Percentiles rank a stretch among this genome's conserved stretches.
Conservation (phyloP, 2,113 vertebrate genomes). For the Archocentrus centrarchus region DNA sequence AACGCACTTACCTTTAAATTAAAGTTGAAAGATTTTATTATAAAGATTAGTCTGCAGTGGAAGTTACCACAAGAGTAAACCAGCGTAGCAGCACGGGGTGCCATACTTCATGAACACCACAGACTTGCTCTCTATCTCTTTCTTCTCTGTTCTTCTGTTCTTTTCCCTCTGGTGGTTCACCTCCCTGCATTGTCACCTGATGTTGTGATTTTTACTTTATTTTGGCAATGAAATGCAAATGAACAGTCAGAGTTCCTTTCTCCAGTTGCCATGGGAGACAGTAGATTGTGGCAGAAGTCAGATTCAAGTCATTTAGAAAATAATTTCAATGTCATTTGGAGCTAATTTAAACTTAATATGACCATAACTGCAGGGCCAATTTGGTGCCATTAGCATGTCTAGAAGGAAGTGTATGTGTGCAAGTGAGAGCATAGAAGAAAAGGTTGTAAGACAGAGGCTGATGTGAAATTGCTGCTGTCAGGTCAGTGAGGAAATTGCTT, state of each 20-base stretch:
- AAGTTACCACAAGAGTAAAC: background rate
- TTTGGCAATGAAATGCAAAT: constrained; percentile 60
- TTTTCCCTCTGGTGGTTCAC: background rate
- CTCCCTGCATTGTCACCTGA: constrained; percentile 6
- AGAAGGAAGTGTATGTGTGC: constrained; percentile 37
- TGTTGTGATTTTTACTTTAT: constrained; percentile 44
- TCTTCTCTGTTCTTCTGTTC: background rate
- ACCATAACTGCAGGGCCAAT: constrained; percentile 68
- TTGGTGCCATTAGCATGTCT: constrained; percentile 65
- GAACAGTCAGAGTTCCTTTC: constrained; percentile 32
- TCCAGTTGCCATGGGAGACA: constrained; percentile 64
- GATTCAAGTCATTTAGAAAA: constrained; percentile 70
- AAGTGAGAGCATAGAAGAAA: constrained; percentile 41
- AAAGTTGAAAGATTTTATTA: constrained; percentile 2
- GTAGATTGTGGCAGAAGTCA: constrained; percentile 56
- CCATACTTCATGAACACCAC: background rate
- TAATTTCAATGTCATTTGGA: constrained; percentile 72
- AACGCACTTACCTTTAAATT: background rate
- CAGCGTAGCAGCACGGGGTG: background rate
- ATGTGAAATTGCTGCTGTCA: constrained; percentile 60
- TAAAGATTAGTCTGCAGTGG: background rate
- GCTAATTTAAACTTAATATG: constrained; percentile 73
- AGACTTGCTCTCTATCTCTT: background rate
- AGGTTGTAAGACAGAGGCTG: constrained; percentile 50
- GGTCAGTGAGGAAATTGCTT: constrained; percentile 62